Evolutionary conservation across 1,140 invertebrate species (phyloP).

Genomic region (Drosophila ambigua): DNA sequence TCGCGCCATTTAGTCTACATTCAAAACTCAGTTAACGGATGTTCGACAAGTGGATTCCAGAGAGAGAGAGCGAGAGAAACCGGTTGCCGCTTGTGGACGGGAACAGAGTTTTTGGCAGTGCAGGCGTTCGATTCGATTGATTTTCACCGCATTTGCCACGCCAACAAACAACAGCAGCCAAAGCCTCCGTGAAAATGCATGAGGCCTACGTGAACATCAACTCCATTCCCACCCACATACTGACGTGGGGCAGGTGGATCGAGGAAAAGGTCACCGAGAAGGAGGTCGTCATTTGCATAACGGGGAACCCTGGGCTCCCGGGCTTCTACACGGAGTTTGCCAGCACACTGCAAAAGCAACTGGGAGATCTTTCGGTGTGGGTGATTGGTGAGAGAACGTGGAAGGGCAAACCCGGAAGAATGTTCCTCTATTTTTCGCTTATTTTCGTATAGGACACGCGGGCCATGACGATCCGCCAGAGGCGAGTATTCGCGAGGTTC

Average conservation of each 20-base stretch:
- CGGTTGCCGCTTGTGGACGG: constrained; percentile 49
- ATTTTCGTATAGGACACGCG: constrained; percentile 86
- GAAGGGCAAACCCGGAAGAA: not conserved
- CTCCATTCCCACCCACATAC: constrained; percentile 87
- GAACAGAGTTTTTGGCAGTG: constrained; percentile 20
- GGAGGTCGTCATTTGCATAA: constrained; percentile 86
- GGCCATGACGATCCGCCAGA: constrained; percentile 87
- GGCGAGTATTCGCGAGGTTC: constrained; percentile 82
- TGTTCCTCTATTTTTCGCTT: constrained; percentile 53
- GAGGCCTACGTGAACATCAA: constrained; percentile 86
- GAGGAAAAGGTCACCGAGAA: constrained; percentile 86
- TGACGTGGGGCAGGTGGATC: constrained; percentile 88
- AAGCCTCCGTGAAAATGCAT: constrained; percentile 78
- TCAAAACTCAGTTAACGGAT: too few relatives aligned
- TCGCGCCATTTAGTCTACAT: too few relatives aligned
- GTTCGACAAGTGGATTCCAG: not conserved
- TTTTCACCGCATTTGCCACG: constrained; percentile 62
- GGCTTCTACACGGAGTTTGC: constrained; percentile 90
- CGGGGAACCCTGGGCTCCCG: constrained; percentile 89
- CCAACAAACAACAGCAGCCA: constrained; percentile 54
- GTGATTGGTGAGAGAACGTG: constrained; percentile 81
- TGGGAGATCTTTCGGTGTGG: constrained; percentile 88
- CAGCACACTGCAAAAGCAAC: constrained; percentile 85
- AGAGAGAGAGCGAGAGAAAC: constrained; percentile 23
- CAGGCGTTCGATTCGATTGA: constrained; percentile 41